These are phyloP conservation scores for Luperina testacea DNA, from an alignment of 2,888 invertebrate species.

Conservation along the genomic window DNA sequence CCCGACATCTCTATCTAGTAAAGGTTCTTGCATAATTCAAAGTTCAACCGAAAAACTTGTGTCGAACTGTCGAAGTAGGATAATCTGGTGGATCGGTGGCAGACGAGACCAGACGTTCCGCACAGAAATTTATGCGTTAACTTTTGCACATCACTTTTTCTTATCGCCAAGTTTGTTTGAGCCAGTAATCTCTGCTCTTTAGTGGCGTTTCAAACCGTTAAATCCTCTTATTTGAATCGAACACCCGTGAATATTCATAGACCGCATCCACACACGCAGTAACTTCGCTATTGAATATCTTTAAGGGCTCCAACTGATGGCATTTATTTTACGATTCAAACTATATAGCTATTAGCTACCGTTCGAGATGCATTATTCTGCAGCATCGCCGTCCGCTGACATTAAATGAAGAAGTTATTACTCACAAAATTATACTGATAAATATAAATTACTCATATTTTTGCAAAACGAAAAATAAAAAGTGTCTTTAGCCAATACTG, in stretches of 20 bases:
- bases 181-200: slow-evolving; percentile 75
- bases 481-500: slow-evolving; percentile 40
- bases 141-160: slow-evolving; percentile 87
- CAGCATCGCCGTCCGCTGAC: slow-evolving; percentile 12
- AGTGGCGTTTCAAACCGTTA: slow-evolving; percentile 62
- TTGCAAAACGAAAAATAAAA: slow-evolving; percentile 45
- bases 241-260: slow-evolving; percentile 63
- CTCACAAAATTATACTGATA: slow-evolving; percentile 34
- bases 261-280: slow-evolving; percentile 39
- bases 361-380: slow-evolving; percentile 22
- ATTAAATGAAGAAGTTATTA: slow-evolving; percentile 44
- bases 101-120: slow-evolving; percentile 84
- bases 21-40: slow-evolving; percentile 77
- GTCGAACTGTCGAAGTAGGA: slow-evolving; percentile 84
- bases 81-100: slow-evolving; percentile 83
- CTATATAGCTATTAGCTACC: slow-evolving; percentile 40
- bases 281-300: slow-evolving; percentile 56
- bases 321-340: slow-evolving; percentile 51
- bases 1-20: slow-evolving; percentile 66
- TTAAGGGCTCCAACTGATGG: slow-evolving; percentile 34
- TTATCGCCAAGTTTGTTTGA: slow-evolving; percentile 82
- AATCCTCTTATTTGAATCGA: slow-evolving; percentile 64
- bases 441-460: slow-evolving; percentile 41
- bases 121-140: slow-evolving; percentile 85
- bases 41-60: slow-evolving; percentile 79